These are phyloP conservation scores for Eupithecia exiguata DNA, from an alignment of 2,888 invertebrate genomes.

Conservation along the genomic window DNA sequence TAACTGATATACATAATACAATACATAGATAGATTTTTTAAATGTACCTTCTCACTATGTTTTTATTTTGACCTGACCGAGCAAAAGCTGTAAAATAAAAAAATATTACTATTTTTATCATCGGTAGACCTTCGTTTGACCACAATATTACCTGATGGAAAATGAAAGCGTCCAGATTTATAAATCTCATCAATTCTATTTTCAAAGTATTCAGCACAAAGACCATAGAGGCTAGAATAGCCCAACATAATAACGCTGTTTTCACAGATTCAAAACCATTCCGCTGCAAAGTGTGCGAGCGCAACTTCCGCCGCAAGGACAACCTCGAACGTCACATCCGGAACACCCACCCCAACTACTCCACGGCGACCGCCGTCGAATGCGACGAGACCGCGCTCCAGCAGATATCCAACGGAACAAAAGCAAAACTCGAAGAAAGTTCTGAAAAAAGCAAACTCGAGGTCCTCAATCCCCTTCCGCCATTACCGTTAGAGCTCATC, in stretches of 20 bases:
- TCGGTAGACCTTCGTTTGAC: too few relatives aligned
- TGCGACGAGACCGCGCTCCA: conserved; percentile 66
- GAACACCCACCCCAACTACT: conserved; percentile 87
- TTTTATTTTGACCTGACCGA: too few relatives aligned
- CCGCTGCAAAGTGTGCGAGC: conserved; percentile 88
- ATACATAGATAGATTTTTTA: too few relatives aligned
- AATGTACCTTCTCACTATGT: too few relatives aligned
- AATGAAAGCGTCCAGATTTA: background rate
- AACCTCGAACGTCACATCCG: conserved; percentile 90
- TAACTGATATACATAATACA: too few relatives aligned
- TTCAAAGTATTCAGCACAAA: too few relatives aligned
- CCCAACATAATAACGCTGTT: background rate
- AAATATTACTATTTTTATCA: too few relatives aligned
- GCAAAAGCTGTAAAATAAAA: too few relatives aligned
- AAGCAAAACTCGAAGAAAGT: conserved; percentile 36
- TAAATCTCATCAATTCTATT: too few relatives aligned
- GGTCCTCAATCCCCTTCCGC: conserved; percentile 70
- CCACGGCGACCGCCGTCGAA: conserved; percentile 64
- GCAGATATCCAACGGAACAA: conserved; percentile 47
- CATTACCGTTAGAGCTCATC: conserved; percentile 67
- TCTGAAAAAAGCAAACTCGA: conserved; percentile 65
- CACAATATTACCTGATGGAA: too few relatives aligned
- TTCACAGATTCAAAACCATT: conserved; percentile 86
- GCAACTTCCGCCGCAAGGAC: conserved; percentile 89
- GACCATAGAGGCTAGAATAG: too few relatives aligned